Base-by-base conservation (phyloP, 2,888 invertebrate species). In the Bursaphelenchus okinawaensis region DNA sequence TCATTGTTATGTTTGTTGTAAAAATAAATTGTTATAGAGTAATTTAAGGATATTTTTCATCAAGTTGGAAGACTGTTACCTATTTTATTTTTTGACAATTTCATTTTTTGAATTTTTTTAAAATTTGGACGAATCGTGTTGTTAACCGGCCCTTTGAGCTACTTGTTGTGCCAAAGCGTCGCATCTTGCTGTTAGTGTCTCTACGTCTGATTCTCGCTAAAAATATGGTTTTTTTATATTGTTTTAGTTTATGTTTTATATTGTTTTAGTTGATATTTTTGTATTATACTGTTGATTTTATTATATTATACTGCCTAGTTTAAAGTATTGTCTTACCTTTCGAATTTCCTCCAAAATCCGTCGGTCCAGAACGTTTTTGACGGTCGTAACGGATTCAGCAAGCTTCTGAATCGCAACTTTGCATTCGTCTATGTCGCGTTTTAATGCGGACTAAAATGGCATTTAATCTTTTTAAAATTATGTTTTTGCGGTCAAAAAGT, bases 351-450 rank as follows among this genome's bases (percentile, higher is more conserved):
- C 79, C 26, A 72, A 71, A 12, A 81, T 75, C 65, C 77, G 77
- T 52, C 76, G 69, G 56, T 81, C 81, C 52, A 81, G 68, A 0
- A 81, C 81, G 60, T 81, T 81, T 67, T 80, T 81, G 23, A 81
- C 80, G 12, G 80, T 81, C 0, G 81, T 80, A 19, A 81, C 75
- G 1, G 79, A 78, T 56, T 81, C 81, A 0, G 81, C 79, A 51
- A 81, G 62, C 63, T 81, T 81, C 67, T 80, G 81, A 59, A 81
- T 81, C 0, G 79, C 81, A 1, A 80, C 76, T 58, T 81, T 81
- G 65, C 78, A 78, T 57, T 81, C 81, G 56, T 81, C 81, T 1
- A 81, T 72, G 60, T 81, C 81, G 8, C 78, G 65, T 40, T 69
- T 62, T 51, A 72, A 50, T 12, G 57, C 19, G 19, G 63, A n/a